Base-by-base conservation (phyloP, 92 coral and sea anemone genomes). In the Heliopora coerulea region DNA sequence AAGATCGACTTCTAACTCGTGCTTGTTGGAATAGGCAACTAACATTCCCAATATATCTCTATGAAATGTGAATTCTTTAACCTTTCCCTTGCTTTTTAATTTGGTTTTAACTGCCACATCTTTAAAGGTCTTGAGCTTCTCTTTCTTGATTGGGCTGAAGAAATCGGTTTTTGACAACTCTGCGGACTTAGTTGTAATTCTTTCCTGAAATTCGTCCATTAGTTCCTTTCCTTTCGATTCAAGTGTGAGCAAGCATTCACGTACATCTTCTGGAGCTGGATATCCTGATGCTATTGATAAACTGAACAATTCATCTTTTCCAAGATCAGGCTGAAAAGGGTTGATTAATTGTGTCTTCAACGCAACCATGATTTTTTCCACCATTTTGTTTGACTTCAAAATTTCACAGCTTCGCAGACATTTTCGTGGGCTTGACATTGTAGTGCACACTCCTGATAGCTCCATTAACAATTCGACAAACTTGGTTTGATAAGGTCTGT, bases 21-120 rank as follows among this genome's bases (percentile, higher is more conserved):
- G 62, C 78, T 73, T 56, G 62, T 56, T 52, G 32, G 78, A 73
- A 33, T 73, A 54, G 20, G 78, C 78, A 73, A 73, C 78, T 28
- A 72, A 54, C 17, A 72, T 72, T 72, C 78, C 78, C 34, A 72
- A 33, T 19, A 72, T 54, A 49, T 72, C 78, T 72, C 62, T 72
- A 19, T 72, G 78, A 35, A 72, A 72, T 31, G 78, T 56, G 14
- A 72, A 46, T 56, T 72, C 78, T 72, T 72, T 72, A 50, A 8
- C n/a, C 65, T 59, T 59, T 21, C 65, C 65, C 18, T 59, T 24
- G 32, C 30, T 28, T 18, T 59, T 59, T 14, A 59, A 21, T 32
- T 21, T 59, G 65, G 35, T 28, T 14, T 59, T 59, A 14, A 28
- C 26, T 3, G 65, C 30, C 35, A 28, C 10, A 59, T 59, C 24